Percentiles rank a stretch among this genome's conserved stretches.
These are phyloP conservation scores for Phyllostomus hastatus DNA, from an alignment of 2,113 vertebrate species.

Conservation along the genomic window DNA sequence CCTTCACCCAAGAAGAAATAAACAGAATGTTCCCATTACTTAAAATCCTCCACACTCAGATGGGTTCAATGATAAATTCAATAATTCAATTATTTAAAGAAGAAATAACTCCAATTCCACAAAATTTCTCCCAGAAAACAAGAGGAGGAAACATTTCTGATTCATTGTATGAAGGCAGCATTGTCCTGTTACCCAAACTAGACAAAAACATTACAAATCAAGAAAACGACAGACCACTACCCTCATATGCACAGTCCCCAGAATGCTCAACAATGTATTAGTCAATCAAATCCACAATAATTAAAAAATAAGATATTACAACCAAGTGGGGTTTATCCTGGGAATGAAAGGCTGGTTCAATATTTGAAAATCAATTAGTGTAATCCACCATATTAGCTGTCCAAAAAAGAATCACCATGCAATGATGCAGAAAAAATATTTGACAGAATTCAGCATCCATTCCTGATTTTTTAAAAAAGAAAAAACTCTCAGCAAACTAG, in stretches of 20 bases:
- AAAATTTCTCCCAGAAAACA: not conserved
- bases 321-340: not conserved
- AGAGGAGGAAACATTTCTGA: not conserved
- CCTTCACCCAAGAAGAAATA: not conserved
- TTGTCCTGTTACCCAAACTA: not conserved
- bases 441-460: not conserved
- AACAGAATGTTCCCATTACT: not conserved
- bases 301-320: not conserved
- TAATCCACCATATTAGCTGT: not conserved
- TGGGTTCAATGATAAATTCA: not conserved
- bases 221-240: not conserved
- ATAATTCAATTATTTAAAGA: slow-evolving; percentile 20
- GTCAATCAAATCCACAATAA: not conserved
- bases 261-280: not conserved
- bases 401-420: slow-evolving; percentile 12
- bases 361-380: slow-evolving; percentile 1
- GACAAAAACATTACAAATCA: not conserved
- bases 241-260: not conserved
- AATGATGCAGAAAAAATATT: not conserved
- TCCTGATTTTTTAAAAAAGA: not conserved
- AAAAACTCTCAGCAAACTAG: not conserved
- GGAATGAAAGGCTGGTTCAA: not conserved
- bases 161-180: not conserved
- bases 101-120: not conserved
- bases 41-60: not conserved